phyloP scores from a whole-genome alignment of 2,888 invertebrate species.

The Masnerella sp. region DNA sequence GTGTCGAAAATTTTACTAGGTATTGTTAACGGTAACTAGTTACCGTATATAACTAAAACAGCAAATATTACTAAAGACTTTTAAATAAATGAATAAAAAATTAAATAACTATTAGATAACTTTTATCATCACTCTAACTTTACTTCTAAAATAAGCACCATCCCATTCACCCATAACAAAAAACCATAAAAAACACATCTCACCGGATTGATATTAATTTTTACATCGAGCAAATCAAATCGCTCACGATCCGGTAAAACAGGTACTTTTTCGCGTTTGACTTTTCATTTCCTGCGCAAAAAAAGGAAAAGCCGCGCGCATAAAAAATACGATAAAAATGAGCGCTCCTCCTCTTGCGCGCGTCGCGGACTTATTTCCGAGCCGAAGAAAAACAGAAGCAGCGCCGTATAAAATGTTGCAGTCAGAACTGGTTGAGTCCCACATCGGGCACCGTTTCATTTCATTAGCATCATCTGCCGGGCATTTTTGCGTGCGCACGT shows the following conservation, averaged over 20 bases:
- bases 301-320: background rate
- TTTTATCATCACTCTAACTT: too few species aligned
- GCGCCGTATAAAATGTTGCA: slow-evolving; percentile 39
- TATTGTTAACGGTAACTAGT: too few species aligned
- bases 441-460: slow-evolving; percentile 46
- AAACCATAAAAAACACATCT: background rate
- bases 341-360: background rate
- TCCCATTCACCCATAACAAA: too few species aligned
- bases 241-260: slow-evolving; percentile 31
- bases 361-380: slow-evolving; percentile 23
- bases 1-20: too few species aligned
- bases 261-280: slow-evolving; percentile 30
- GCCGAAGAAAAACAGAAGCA: slow-evolving; percentile 44
- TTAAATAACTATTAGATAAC: too few species aligned
- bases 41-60: too few species aligned
- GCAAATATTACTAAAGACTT: too few species aligned
- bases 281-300: slow-evolving; percentile 23
- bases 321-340: background rate
- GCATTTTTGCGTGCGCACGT: slow-evolving; percentile 36
- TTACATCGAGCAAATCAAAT: background rate
- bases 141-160: too few species aligned
- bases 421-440: slow-evolving; percentile 51
- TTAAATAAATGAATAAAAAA: too few species aligned
- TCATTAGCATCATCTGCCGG: slow-evolving; percentile 47
- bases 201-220: too few species aligned